Evolutionary conservation across 2,888 invertebrate species (phyloP), one percentile per base, ranked within the genome.

Genomic region (Linnaemya vulpina): DNA sequence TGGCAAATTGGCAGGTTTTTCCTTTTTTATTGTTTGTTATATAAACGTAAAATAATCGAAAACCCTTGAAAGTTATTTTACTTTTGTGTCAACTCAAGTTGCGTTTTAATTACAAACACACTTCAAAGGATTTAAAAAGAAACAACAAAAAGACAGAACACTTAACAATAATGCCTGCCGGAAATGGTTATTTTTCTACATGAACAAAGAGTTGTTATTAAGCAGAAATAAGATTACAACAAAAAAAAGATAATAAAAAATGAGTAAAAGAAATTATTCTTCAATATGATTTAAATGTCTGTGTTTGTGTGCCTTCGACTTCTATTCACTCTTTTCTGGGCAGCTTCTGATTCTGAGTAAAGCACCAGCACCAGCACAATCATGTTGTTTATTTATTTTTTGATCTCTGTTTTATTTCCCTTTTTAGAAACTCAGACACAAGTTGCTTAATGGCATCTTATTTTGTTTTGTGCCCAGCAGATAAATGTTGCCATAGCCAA

Each of bases 401-500:
- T 20, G 30, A n/a, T 55, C 38, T 55, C 0, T 25, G 4, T 15
- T 43, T 65, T 75, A 9, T 4, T 71, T 51, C 43, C 70, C 71
- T 62, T 74, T 68, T 81, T 70, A 81, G 62, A 63, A 63, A 49
- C 4, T 38, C 75, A 81, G 55, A 63, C 60, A 75, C 53, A 81
- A 75, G 62, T 55, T 81, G 75, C 53, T 81, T 75, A 75, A 75
- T 75, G 46, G 35, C 40, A 58, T 58, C 62, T 62, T 60, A 17
- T 58, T 65, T 46, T 51, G 0, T 49, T 40, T 75, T 75, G 38
- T 70, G 55, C 63, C 63, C 70, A 63, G 75, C 40, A 67, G 70
- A 84, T 58, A 84, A 84, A 76, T 80, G 76, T 67, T 84, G 83
- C 80, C 49, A 67, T 62, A 71, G 65, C 71, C 62, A 80, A 84